Conservation (phyloP, 2,888 invertebrate genomes). For the Morpho helenor region DNA sequence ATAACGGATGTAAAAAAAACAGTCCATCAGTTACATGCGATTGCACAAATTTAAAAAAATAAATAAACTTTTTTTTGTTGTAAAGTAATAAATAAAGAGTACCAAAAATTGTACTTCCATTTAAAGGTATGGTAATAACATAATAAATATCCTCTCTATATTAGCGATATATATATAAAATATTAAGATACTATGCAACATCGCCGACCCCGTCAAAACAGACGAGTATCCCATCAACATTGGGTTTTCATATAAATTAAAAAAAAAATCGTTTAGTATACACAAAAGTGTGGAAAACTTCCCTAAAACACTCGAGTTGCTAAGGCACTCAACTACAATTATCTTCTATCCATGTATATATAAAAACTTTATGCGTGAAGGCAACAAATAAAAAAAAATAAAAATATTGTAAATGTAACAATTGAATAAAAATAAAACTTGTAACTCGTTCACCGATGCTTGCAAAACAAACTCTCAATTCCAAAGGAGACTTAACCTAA, state of each 20-base stretch:
- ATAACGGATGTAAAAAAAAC: slow-evolving; percentile 59
- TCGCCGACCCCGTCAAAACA: slow-evolving; percentile 29
- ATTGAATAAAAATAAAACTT: slow-evolving; percentile 37
- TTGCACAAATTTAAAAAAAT: slow-evolving; percentile 62
- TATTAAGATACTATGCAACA: slow-evolving; percentile 41
- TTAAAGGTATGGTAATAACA: slow-evolving; percentile 27
- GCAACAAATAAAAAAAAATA: slow-evolving; percentile 42
- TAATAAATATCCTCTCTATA: slow-evolving; percentile 41
- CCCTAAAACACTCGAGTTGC: slow-evolving; percentile 71
- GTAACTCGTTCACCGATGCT: slow-evolving; percentile 64
- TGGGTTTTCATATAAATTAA: slow-evolving; percentile 20
- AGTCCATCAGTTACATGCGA: slow-evolving; percentile 68
- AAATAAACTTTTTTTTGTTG: slow-evolving; percentile 44
- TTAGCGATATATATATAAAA: slow-evolving; percentile 36
- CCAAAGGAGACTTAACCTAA: slow-evolving; percentile 68
- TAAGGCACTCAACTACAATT: slow-evolving; percentile 75
- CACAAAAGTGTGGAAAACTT: slow-evolving; percentile 48
- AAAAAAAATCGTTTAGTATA: slow-evolving; percentile 20
- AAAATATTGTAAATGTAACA: slow-evolving; percentile 35
- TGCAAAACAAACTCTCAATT: slow-evolving; percentile 69
- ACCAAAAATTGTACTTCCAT: slow-evolving; percentile 42
- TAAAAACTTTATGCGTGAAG: slow-evolving; percentile 59
- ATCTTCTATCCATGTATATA: slow-evolving; percentile 55
- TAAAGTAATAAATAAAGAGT: slow-evolving; percentile 36
- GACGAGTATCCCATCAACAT: slow-evolving; percentile 16